A percentile compares a stretch with the other conserved stretches of the same genome.
Conservation (phyloP, 1,140 invertebrate species). For the Meteorus sp. region DNA sequence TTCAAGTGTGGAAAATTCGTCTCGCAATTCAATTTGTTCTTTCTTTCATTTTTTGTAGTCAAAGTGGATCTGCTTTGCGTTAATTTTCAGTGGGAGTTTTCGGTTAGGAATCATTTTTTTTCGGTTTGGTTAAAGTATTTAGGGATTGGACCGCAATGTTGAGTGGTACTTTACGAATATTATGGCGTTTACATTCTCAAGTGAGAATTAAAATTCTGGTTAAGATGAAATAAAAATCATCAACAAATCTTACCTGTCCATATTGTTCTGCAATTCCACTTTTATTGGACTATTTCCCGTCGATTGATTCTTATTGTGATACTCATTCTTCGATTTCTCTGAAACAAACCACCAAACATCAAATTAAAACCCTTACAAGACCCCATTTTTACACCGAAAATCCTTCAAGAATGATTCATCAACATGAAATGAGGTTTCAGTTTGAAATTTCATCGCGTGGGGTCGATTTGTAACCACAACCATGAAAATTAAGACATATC, state of each 20-base stretch:
- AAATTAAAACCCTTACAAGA: background rate
- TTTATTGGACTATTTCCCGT: slow-evolving; percentile 79
- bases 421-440: too few species aligned
- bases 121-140: background rate
- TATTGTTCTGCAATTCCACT: slow-evolving; percentile 69
- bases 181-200: background rate
- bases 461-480: too few species aligned
- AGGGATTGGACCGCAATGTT: too few species aligned
- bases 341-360: slow-evolving; percentile 50
- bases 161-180: too few species aligned
- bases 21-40: too few species aligned
- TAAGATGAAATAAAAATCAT: too few species aligned
- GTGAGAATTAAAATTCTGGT: too few species aligned
- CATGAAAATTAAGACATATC: too few species aligned
- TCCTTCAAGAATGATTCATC: too few species aligned
- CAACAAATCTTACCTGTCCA: slow-evolving; percentile 62
- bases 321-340: slow-evolving; percentile 87
- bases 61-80: slow-evolving; percentile 37
- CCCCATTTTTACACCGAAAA: too few species aligned
- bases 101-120: background rate
- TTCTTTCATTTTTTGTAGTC: slow-evolving; percentile 31
- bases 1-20: too few species aligned
- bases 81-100: slow-evolving; percentile 25
- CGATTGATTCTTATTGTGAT: slow-evolving; percentile 85
- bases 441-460: too few species aligned